Base-by-base conservation (phyloP, 2,797 vertebrate species). In the Falco cherrug region DNA sequence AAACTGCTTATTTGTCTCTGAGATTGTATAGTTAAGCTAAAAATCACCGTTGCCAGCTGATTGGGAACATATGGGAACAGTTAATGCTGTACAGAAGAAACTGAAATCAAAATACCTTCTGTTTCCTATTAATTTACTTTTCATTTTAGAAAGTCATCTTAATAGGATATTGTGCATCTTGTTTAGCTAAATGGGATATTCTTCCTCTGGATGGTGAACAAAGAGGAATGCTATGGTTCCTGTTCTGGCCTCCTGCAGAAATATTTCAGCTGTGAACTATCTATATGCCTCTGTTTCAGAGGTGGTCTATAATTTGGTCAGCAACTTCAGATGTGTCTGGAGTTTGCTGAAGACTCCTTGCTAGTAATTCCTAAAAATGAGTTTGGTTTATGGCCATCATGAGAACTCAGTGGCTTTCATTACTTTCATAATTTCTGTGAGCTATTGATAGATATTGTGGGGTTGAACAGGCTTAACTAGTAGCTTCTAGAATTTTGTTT, bases 81-180 rank as follows among this genome's bases (percentile, higher is more conserved):
- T 90, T 95, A 94, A 68, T 81, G 43, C 54, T 29, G 16, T 64
- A 26, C 56, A 70, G 70, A 93, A 84, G 67, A 82, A 94, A 90
- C 43, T 68, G 64, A 76, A 96, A 71, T 92, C 76, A 81, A 78
- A 93, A 90, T 79, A 61, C 80, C 88, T 94, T 90, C 77, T 94
- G 84, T 45, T 96, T 95, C 74, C 74, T 79, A 82, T 92, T 92
- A 89, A 80, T 95, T 94, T 69, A 78, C 69, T 87, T 94, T 79
- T 79, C 63, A 87, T 90, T 96, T 92, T 86, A 76, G 74, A 96
- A 95, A 96, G 80, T 51, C 76, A 31, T 93, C 95, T 94, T 86
- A 69, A 43, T 78, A 50, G 74, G 83, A 87, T 87, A 78, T 54
- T 59, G 63, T 84, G 69, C 74, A 82, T 95, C 67, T 84, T 82